Percentiles rank a stretch among this genome's conserved stretches.
phyloP scores from a whole-genome alignment of 2,113 vertebrate genomes.

The Varanus komodoensis region DNA sequence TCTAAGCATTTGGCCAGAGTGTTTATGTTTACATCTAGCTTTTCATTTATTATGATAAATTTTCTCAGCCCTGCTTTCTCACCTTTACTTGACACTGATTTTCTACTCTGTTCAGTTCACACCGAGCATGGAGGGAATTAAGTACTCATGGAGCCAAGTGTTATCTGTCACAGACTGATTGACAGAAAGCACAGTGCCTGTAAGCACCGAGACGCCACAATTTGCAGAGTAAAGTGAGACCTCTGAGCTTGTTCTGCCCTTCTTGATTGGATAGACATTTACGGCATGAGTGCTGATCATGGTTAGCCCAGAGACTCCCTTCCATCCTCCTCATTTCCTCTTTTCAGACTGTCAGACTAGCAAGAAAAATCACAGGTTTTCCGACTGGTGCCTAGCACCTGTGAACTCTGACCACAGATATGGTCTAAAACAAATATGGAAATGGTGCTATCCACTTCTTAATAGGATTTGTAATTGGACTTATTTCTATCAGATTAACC shows the following conservation, averaged over 20 bases:
- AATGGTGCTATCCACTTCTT: slow-evolving; percentile 34
- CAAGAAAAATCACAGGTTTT: slow-evolving; percentile 71
- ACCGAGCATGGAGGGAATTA: slow-evolving; percentile 43
- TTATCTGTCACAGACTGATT: slow-evolving; percentile 60
- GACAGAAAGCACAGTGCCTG: slow-evolving; percentile 50
- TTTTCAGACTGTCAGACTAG: slow-evolving; percentile 68
- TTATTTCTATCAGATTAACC: slow-evolving; percentile 37
- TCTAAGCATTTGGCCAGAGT: slow-evolving; percentile 23
- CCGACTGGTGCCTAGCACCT: slow-evolving; percentile 60
- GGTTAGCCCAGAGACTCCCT: slow-evolving; percentile 51
- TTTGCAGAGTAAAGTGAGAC: slow-evolving; percentile 60
- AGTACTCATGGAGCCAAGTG: slow-evolving; percentile 42
- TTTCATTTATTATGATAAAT: slow-evolving; percentile 49
- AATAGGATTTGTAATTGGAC: slow-evolving; percentile 25
- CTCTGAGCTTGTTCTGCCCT: not conserved
- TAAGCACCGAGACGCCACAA: not conserved
- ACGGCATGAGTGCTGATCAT: slow-evolving; percentile 39
- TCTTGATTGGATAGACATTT: slow-evolving; percentile 64
- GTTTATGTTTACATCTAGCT: slow-evolving; percentile 44
- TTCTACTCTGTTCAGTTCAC: slow-evolving; percentile 40
- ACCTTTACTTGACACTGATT: slow-evolving; percentile 49
- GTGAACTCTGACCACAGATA: slow-evolving; percentile 53
- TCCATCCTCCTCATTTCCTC: slow-evolving; percentile 57
- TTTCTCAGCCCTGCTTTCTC: slow-evolving; percentile 34
- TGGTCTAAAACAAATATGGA: slow-evolving; percentile 45